phyloP scores from a whole-genome alignment of 2,888 invertebrate species.

The Tiliacea aurago region DNA sequence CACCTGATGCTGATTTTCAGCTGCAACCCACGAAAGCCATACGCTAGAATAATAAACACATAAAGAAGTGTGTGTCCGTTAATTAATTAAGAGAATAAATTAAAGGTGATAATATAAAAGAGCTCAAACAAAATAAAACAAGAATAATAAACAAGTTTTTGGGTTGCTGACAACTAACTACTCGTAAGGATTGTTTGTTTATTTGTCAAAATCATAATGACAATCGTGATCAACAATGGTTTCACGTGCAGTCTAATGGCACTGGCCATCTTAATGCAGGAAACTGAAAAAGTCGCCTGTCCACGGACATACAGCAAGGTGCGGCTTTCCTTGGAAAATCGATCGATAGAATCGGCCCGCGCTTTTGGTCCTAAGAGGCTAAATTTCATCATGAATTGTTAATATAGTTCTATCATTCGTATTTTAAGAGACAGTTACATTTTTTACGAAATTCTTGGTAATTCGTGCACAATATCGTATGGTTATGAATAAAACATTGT shows the following conservation, averaged over 20 bases:
- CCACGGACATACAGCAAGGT: neutral
- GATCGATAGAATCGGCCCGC: conserved; percentile 5
- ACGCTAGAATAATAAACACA: no score
- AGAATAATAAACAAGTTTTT: neutral
- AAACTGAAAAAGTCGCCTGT: conserved; percentile 14
- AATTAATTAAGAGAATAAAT: no score
- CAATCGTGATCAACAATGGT: neutral
- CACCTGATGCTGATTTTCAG: no score
- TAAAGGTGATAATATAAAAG: no score
- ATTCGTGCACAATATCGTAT: conserved; percentile 32
- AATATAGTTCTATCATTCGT: conserved; percentile 2
- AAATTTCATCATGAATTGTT: neutral
- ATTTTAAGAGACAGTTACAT: neutral
- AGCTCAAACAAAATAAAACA: no score
- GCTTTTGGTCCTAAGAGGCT: no score
- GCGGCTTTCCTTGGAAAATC: conserved; percentile 4
- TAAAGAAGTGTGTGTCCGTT: no score
- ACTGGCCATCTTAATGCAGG: neutral
- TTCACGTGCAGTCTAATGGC: neutral
- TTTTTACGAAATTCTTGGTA: conserved; percentile 26
- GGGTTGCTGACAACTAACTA: neutral
- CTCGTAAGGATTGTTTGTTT: neutral
- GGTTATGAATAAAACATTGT: conserved; percentile 54
- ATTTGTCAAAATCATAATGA: neutral
- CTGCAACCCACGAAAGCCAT: no score